These are phyloP conservation scores for Porites australiensis DNA, from an alignment of 64 coral and sea anemone genomes.

Conservation along the genomic window DNA sequence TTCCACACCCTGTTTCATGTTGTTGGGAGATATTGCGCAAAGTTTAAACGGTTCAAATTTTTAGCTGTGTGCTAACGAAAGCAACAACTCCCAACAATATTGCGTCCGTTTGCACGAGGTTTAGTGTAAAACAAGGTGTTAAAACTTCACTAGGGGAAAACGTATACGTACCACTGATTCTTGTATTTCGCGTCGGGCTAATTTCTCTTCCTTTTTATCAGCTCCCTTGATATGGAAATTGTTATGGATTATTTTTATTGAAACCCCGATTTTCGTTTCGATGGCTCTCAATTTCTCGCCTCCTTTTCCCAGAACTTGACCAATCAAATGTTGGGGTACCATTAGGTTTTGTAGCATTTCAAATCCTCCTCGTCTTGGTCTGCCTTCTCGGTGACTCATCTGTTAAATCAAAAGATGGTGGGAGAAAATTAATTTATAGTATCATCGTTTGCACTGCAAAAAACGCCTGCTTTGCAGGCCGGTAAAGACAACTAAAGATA, in stretches of 20 bases:
- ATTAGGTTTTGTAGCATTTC: not conserved
- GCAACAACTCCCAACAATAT: no score
- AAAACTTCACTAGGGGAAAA: no score
- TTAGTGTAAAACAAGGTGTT: no score
- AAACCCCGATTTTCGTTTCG: not conserved
- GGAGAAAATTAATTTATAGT: no score
- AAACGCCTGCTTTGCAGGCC: no score
- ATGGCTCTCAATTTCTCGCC: constrained; percentile 12
- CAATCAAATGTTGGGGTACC: not conserved
- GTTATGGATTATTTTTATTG: constrained; percentile 8
- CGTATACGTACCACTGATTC: not conserved
- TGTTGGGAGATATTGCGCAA: no score
- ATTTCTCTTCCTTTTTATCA: not conserved
- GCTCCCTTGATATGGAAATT: constrained; percentile 12
- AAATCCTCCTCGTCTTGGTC: not conserved
- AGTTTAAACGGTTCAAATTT: no score
- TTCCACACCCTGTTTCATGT: no score
- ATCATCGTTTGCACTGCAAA: no score
- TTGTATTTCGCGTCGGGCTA: constrained; percentile 12
- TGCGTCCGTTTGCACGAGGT: no score
- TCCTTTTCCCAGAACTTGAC: constrained; percentile 24
- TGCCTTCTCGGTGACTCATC: not conserved
- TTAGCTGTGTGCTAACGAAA: no score
- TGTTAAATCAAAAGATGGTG: not conserved
- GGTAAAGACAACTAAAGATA: no score